A percentile compares a stretch with the other conserved stretches of the same genome.
Conservation (phyloP, 2,888 invertebrate genomes). For the Pandemis cinnamomeana region DNA sequence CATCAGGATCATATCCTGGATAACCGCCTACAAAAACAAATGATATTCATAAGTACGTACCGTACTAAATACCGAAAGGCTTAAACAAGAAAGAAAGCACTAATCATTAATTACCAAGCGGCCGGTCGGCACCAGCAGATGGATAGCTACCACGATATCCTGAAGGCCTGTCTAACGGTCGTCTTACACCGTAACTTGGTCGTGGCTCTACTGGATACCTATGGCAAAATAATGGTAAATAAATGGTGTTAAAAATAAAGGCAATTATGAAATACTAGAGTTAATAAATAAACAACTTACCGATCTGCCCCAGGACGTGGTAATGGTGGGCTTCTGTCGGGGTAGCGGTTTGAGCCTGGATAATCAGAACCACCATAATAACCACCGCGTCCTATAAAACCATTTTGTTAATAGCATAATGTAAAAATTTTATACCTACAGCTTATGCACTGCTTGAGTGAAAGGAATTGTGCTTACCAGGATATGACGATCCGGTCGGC, state of each 20-base stretch:
- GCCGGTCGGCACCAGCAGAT: conserved; percentile 72
- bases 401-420: conserved; percentile 28
- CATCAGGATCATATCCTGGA: conserved; percentile 71
- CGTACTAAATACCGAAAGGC: too few species aligned
- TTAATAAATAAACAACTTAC: conserved; percentile 51
- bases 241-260: not conserved
- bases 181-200: conserved; percentile 69
- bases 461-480: conserved; percentile 69
- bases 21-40: conserved; percentile 49
- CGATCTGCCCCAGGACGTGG: conserved; percentile 78
- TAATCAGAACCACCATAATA: conserved; percentile 71
- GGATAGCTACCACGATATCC: conserved; percentile 83
- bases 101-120: conserved; percentile 61
- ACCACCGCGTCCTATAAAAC: conserved; percentile 66
- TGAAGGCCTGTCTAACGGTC: conserved; percentile 73
- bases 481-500: conserved; percentile 82
- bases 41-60: not conserved
- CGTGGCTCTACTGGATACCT: conserved; percentile 77
- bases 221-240: not conserved
- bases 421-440: not conserved
- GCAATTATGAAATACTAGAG: not conserved
- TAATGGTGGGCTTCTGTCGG: conserved; percentile 72
- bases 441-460: not conserved
- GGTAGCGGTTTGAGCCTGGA: conserved; percentile 71
- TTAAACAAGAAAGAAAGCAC: not conserved